Evolutionary conservation across 2,797 vertebrate species (phyloP), one percentile per base, ranked within the genome.

Genomic region (Oophaga sylvatica): DNA sequence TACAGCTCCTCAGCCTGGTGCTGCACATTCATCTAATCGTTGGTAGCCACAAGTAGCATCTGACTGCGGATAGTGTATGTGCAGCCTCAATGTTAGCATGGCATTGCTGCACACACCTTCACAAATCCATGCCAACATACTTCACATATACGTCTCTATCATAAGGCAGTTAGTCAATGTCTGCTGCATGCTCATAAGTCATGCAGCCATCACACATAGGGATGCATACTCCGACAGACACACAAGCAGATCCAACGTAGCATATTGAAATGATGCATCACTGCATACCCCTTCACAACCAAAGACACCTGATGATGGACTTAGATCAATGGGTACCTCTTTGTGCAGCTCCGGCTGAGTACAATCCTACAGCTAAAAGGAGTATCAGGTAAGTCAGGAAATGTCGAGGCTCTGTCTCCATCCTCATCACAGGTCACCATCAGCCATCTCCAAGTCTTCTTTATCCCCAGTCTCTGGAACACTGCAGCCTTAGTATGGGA

Each of bases 301-400:
- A 67, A 65, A 81, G 75, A 89, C 71, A 86, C 84, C 84, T 83
- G 84, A 89, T 86, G 84, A 86, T 83, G 83, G n/a, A 73, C 73
- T 17, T 4, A 41, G 20, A 13, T 35, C 19, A 19, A 16, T 45
- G 11, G 62, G 53, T 89, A 89, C 88, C 88, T 89, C 71, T 89
- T 63, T 83, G 84, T n/a, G 88, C 84, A 83, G 88, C 84, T 81
- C 48, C 80, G 17, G n/a, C 63, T 17, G 63, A 56, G 80, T 77
- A 56, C 13, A 89, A 79, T 86, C 71, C 80, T 20, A 65, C n/a
- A 79, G 80, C 31, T 19, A 81, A 15, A 26, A 86, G 63, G n/a
- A 89, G 63, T 35, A 75, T 26, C 31, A 86, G 81, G 65, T 16
- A 83, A 63, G 78, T n/a, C 62, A 83, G 73, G 68, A 79, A 63